Evolutionary conservation across 1,140 invertebrate species (phyloP), one percentile per base, ranked within the genome.

Genomic region (Anthonomus grandis): DNA sequence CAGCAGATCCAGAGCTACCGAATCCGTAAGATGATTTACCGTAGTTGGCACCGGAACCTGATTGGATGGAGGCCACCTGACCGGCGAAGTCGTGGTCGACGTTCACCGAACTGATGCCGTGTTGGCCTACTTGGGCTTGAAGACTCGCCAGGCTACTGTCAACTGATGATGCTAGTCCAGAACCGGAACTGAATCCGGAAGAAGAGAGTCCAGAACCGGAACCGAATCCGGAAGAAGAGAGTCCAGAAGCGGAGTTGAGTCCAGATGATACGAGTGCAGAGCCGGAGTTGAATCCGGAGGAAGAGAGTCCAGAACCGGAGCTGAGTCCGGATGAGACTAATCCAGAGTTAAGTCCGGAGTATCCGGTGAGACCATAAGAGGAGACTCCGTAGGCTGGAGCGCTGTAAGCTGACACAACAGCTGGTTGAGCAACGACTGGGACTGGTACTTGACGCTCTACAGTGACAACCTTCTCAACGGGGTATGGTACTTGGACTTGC

Each of bases 401-500:
- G 8, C 1, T 3, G 21, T n/a, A n/a, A n/a, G n/a, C n/a, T n/a
- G n/a, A n/a, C n/a, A n/a, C n/a, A 19, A 48, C 46, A 12, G 34
- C n/a, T 4, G 24, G 15, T 9, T 45, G 41, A 15, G 36, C 21
- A 15, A 41, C 36, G 4, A 59, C 57, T n/a, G 44, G 8, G 15
- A 59, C 57, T 15, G 48, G 57, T 8, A 59, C 46, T 24, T 51
- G 57, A 17, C 41, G 41, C 13, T 59, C 57, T 4, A 59, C 57
- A 17, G 48, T 45, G 5, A 59, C 42, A 24, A 52, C 18, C n/a
- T 49, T 21, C 6, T 59, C 57, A 18, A 27, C 12, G 15, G 53
- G 46, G 1, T 57, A 52, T 39, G 62, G 52, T 17, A 59, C 57
- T 17, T 54, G 62, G 18, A 63, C 49, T 38, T 63, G 52, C 19